A percentile compares a stretch with the other conserved stretches of the same genome.
Evolutionary conservation across 2,113 vertebrate species (phyloP).

Genomic region (Eubucco bourcierii): DNA sequence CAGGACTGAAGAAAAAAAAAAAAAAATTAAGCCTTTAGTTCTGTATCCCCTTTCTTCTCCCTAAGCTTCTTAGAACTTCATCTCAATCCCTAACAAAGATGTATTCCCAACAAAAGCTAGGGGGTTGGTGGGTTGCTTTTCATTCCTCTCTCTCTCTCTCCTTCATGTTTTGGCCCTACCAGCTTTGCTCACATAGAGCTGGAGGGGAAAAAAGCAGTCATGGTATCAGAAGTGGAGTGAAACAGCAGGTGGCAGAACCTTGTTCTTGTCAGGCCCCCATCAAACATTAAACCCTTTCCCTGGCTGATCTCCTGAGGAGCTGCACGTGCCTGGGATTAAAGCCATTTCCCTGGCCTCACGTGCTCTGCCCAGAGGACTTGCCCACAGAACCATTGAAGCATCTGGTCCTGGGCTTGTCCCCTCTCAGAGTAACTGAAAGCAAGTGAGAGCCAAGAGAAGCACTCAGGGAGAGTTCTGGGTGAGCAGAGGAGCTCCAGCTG

Average conservation of each 20-base stretch:
- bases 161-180: background rate
- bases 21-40: constrained; percentile 24
- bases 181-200: background rate
- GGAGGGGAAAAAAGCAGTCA: background rate
- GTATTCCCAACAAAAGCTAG: background rate
- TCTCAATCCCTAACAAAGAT: constrained; percentile 26
- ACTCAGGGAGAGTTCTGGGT: background rate
- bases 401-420: background rate
- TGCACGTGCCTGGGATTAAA: constrained; percentile 19
- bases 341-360: background rate
- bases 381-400: background rate
- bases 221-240: background rate
- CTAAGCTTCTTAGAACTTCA: constrained; percentile 44
- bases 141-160: background rate
- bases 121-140: background rate
- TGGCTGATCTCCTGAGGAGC: background rate
- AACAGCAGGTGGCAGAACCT: background rate
- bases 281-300: background rate
- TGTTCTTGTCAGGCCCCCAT: background rate
- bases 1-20: background rate
- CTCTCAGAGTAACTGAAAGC: background rate
- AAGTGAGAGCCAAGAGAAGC: background rate
- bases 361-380: background rate
- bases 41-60: constrained; percentile 31
- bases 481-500: background rate